A percentile compares a stretch with the other conserved stretches of the same genome.
These are phyloP conservation scores for Atrina japonica DNA, from an alignment of 2,888 invertebrate species.

Conservation along the genomic window DNA sequence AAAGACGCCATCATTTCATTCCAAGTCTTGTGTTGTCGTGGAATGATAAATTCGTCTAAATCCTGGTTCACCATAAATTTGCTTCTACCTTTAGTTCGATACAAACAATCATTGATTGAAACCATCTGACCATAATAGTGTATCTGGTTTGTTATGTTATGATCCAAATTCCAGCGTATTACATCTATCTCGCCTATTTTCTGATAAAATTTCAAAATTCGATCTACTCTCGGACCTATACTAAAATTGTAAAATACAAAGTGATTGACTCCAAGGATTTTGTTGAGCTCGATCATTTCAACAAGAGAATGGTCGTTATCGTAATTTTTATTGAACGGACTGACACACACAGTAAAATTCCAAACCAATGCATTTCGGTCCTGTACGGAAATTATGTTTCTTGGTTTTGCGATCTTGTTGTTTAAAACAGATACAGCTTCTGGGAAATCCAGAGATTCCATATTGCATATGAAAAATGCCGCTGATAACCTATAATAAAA, in stretches of 20 bases:
- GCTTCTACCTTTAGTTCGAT: constrained; percentile 61
- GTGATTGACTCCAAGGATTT: constrained; percentile 71
- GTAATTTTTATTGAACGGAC: constrained; percentile 62
- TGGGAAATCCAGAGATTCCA: constrained; percentile 28
- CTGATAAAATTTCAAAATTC: constrained; percentile 62
- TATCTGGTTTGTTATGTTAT: too few relatives aligned
- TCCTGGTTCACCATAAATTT: constrained; percentile 73
- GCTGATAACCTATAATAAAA: constrained; percentile 50
- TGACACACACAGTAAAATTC: constrained; percentile 65
- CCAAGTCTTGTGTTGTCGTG: constrained; percentile 58
- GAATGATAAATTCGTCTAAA: constrained; percentile 78
- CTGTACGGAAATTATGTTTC: constrained; percentile 36
- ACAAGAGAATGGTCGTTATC: constrained; percentile 67
- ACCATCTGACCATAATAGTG: constrained; percentile 77
- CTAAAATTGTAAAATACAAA: constrained; percentile 74
- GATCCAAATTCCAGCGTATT: constrained; percentile 71
- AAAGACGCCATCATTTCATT: constrained; percentile 44
- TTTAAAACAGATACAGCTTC: constrained; percentile 48
- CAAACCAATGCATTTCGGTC: neutral
- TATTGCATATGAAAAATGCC: constrained; percentile 41
- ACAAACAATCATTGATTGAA: constrained; percentile 77
- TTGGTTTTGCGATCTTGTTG: constrained; percentile 32
- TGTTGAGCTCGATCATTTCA: constrained; percentile 76
- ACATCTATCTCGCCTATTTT: constrained; percentile 60
- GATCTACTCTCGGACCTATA: constrained; percentile 58